phyloP scores from a whole-genome alignment of 1,140 invertebrate genomes.

The Epicauta chinensis region DNA sequence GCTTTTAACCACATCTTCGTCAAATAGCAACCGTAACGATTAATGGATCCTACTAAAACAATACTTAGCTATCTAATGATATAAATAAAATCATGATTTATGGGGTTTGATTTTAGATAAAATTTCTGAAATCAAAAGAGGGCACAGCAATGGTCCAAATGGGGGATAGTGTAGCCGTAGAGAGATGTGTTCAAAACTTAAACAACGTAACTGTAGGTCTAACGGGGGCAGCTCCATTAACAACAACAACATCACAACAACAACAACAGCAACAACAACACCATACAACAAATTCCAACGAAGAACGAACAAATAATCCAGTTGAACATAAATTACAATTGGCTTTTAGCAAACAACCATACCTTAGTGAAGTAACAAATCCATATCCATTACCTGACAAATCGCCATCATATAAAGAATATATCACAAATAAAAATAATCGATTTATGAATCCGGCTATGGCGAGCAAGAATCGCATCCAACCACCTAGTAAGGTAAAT shows the following conservation, averaged over 20 bases:
- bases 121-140: conserved; percentile 98
- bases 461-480: conserved; percentile 86
- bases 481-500: conserved; percentile 76
- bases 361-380: conserved; percentile 93
- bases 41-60: too few relatives aligned
- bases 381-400: conserved; percentile 94
- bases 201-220: conserved; percentile 81
- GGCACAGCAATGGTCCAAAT: conserved; percentile 99
- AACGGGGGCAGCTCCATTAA: conserved; percentile 43
- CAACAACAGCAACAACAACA: conserved; percentile 21
- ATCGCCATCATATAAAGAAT: conserved; percentile 95
- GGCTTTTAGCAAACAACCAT: conserved; percentile 91
- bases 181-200: conserved; percentile 88
- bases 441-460: conserved; percentile 79
- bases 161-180: conserved; percentile 91
- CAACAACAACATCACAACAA: conserved; percentile 22
- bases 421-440: conserved; percentile 95
- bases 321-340: conserved; percentile 51
- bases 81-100: too few relatives aligned
- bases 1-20: too few relatives aligned
- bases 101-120: conserved; percentile 71
- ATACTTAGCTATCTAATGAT: too few relatives aligned
- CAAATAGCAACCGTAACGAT: too few relatives aligned
- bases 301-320: conserved; percentile 21
- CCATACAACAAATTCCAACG: conserved; percentile 28